Evolutionary conservation across 2,797 vertebrate genomes (phyloP), one percentile per base, ranked within the genome.

Genomic region (Anniella stebbinsi): DNA sequence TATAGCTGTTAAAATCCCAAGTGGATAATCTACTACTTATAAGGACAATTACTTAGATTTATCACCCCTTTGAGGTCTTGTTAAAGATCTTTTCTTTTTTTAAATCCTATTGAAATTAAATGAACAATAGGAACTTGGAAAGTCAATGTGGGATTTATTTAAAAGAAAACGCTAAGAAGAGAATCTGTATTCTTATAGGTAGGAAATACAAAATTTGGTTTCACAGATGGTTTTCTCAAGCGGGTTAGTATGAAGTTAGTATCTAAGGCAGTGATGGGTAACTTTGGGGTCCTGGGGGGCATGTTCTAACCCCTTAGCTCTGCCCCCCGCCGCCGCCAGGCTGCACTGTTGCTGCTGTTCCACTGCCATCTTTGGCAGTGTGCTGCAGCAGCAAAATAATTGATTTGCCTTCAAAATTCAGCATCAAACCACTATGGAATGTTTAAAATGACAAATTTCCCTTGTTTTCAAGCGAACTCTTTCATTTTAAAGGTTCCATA

Each of bases 31-130:
- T 96, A 92, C 92, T 96, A 92, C 95, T 97, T 97, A 97, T 97
- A 97, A 97, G 97, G 96, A 97, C 97, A 97, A 95, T 96, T 97
- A 95, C 95, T 97, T 93, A 96, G 97, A 97, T 97, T 97, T 97
- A 97, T 97, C 95, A 96, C 94, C 95, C 97, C 96, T 96, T 92
- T 70, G 97, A 96, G 97, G 96, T 97, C 97, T 97, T 96, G 96
- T 98, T 98, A 98, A 97, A 97, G 96, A 97, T 96, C 1, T 63
- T 6, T 63, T 5, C 95, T 96, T 41, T 76, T 41, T 48, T 54
- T 96, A 96, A 96, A 89, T 94, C 96, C 95, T 94, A 97, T 96
- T 97, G 96, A 97, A 97, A 96, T 96, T 93, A 96, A 95, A 96
- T 96, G 95, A 95, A 97, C 97, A 97, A 97, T 94, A 91, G 95